Base-by-base conservation (phyloP, 2,888 invertebrate species). In the Leptothorax acervorum region DNA sequence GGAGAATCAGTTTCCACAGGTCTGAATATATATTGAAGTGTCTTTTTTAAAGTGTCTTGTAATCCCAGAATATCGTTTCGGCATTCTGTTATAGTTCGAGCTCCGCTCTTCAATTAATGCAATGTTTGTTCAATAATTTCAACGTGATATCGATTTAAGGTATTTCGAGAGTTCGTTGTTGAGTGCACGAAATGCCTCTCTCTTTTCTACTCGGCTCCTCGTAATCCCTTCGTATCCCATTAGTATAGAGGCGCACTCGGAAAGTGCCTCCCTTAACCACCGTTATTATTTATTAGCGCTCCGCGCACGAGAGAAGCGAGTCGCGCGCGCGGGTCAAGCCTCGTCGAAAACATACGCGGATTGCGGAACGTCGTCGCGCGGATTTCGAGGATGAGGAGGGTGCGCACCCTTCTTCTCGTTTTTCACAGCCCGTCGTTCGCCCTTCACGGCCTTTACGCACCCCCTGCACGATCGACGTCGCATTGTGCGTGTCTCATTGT, bases 401-500 rank as follows among this genome's bases (percentile, higher is more conserved):
- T 84, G 75, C 87, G 42, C 68, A 57, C 74, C 75, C 62, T 76
- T 57, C 85, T 74, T 63, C 65, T 35, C 68, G 75, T 84, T 86
- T 84, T 82, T 55, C 45, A 66, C 53, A 71, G 60, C 73, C 62
- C 63, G 18, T 83, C 73, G 48, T n/a, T 23, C 78, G 35, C 63
- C 57, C 75, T 70, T 57, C 78, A 45, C 78, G 53, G 55, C 57
- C 75, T 70, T 57, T 75, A 45, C 78, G 53, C 60, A 76, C 45
- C 78, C 85, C 28, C 82, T 84, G 78, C 60, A 79, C 87, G 71
- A 60, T 83, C 86, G 65, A 71, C 86, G 78, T 85, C 78, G 90
- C 82, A 90, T 89, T 90, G 90, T 90, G 89, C 90, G 87, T 86
- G 85, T 84, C 73, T 87, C 83, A 91, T 90, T 90, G 90, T 91